These are phyloP conservation scores for Clinocottus analis DNA, from an alignment of 2,113 vertebrate species.

Conservation along the genomic window DNA sequence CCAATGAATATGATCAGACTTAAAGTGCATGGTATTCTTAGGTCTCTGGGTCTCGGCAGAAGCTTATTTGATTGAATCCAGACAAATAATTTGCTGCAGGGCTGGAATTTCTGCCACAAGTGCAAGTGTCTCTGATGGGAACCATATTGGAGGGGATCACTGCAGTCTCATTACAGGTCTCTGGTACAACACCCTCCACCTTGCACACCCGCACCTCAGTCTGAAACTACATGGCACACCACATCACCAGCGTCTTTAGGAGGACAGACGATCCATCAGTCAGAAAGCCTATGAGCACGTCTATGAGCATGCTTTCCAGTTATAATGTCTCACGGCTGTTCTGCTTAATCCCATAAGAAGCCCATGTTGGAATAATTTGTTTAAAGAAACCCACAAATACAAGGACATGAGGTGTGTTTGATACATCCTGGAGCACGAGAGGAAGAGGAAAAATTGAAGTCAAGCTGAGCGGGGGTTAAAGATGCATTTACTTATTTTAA, in stretches of 20 bases:
- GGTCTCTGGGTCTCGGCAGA: conserved; percentile 58
- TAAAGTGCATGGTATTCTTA: conserved; percentile 50
- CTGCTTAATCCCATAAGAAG: conserved; percentile 31
- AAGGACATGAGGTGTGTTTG: neutral
- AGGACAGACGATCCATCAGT: conserved; percentile 18
- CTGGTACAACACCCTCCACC: conserved; percentile 37
- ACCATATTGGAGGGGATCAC: conserved; percentile 73
- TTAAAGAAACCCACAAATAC: conserved; percentile 39
- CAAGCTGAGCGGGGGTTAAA: conserved; percentile 19
- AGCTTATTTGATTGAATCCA: conserved; percentile 79
- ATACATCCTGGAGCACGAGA: conserved; percentile 3
- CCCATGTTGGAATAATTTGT: conserved; percentile 27
- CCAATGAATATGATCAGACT: conserved; percentile 57
- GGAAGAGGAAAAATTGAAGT: conserved; percentile 27
- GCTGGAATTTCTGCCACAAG: conserved; percentile 81
- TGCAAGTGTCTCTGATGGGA: conserved; percentile 80
- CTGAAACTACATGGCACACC: conserved; percentile 29
- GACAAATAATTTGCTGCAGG: conserved; percentile 72
- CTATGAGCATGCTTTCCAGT: conserved; percentile 31
- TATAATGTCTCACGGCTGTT: conserved; percentile 59
- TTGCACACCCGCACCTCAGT: conserved; percentile 54
- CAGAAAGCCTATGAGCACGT: conserved; percentile 29
- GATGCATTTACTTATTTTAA: neutral
- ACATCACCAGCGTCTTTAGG: conserved; percentile 2
- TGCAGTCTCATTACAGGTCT: conserved; percentile 68